phyloP scores from a whole-genome alignment of 2,888 invertebrate species.

The Branchipolynoe longqiensis region DNA sequence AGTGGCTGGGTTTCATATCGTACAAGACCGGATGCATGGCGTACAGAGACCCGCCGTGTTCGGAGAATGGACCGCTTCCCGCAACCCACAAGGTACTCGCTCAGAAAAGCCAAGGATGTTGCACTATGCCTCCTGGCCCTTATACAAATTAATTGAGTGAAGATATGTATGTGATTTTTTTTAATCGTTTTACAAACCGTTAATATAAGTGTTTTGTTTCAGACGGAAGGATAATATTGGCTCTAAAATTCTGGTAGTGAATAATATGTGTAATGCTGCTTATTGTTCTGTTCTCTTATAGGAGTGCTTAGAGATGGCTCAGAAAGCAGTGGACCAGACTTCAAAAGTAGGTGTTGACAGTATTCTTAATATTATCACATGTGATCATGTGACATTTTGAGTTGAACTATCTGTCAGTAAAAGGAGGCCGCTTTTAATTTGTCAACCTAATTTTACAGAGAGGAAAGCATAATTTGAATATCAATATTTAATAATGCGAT shows the following conservation, averaged over 20 bases:
- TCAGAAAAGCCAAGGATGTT: too few species aligned
- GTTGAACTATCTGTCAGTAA: neutral
- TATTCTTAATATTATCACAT: neutral
- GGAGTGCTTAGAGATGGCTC: constrained; percentile 90
- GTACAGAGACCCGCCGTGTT: constrained; percentile 82
- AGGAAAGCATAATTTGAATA: neutral
- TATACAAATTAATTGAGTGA: too few species aligned
- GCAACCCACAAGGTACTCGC: neutral
- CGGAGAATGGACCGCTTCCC: constrained; percentile 72
- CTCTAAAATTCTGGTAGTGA: too few species aligned
- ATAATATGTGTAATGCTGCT: too few species aligned
- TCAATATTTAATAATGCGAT: too few species aligned
- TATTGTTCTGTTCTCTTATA: too few species aligned
- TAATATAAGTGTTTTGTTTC: too few species aligned
- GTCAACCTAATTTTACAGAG: neutral
- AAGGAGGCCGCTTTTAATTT: neutral
- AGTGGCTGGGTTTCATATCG: constrained; percentile 90
- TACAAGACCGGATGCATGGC: constrained; percentile 90
- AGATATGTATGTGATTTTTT: neutral
- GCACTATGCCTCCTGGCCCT: too few species aligned
- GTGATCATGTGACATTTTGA: neutral
- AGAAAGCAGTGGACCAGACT: constrained; percentile 89
- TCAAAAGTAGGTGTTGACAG: constrained; percentile 72
- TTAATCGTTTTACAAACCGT: too few species aligned
- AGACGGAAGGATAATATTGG: too few species aligned